Conservation (phyloP, 1,140 invertebrate species). For the Drosophila parabipectinata region DNA sequence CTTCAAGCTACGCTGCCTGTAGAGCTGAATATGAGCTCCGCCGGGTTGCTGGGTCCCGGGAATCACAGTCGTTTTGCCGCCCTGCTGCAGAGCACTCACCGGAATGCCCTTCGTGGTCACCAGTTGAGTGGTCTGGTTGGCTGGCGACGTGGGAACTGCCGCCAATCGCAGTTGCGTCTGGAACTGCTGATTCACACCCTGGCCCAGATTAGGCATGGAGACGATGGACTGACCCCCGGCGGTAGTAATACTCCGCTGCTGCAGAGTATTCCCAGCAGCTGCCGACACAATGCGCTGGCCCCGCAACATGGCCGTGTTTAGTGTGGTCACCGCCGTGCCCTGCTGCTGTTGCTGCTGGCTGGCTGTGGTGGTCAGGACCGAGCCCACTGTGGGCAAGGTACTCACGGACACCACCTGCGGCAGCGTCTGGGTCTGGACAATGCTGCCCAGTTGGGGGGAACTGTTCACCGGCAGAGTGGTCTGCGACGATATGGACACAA, state of each 20-base stretch:
- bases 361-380: conserved; percentile 77
- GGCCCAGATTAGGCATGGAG: conserved; percentile 72
- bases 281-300: conserved; percentile 85
- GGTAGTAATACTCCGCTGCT: conserved; percentile 63
- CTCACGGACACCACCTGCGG: conserved; percentile 82
- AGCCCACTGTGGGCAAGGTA: conserved; percentile 68
- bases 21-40: conserved; percentile 85
- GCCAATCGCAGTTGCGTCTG: conserved; percentile 85
- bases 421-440: conserved; percentile 79
- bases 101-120: conserved; percentile 83
- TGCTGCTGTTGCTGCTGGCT: conserved; percentile 69
- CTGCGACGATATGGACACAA: conserved; percentile 80
- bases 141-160: conserved; percentile 79
- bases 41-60: conserved; percentile 82
- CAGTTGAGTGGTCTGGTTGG: conserved; percentile 83
- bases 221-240: conserved; percentile 84
- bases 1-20: conserved; percentile 85
- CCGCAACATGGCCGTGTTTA: conserved; percentile 82
- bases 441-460: conserved; percentile 73
- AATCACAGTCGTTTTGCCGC: conserved; percentile 84
- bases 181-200: conserved; percentile 84
- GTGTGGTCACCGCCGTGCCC: conserved; percentile 82
- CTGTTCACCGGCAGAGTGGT: conserved; percentile 68
- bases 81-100: conserved; percentile 82
- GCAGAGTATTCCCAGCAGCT: conserved; percentile 71